Base-by-base conservation (phyloP, 1,140 invertebrate genomes). In the Brachionus paranguensis region DNA sequence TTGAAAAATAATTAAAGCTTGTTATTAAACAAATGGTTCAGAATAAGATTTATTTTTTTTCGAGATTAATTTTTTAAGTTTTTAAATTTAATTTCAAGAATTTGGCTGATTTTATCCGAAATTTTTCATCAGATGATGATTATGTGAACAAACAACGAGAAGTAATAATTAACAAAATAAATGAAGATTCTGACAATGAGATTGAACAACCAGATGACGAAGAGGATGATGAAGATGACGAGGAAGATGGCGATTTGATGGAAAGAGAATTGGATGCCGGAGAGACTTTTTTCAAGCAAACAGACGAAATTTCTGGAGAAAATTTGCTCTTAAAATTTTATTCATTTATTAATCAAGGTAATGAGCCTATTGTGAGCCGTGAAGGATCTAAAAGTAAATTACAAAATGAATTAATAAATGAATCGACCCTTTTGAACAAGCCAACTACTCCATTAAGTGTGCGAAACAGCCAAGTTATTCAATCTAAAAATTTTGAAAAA, bases 141-240 rank as follows among this genome's bases (percentile, higher is more conserved):
- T 50, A 84, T 12, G 53, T 84, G 7, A 84, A 84, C 17, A 70
- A 70, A 17, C 81, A 84, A 43, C 7, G 60, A 20, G 60, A 84
- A 70, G 43, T 84, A 7, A 64, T 81, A 11, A 81, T 81, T 1
- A 81, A 68, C 43, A 84, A 84, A 55, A 70, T 84, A 84, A 72
- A 84, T 50, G 53, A 84, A n/a, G 53, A 84, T 20, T 45, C 55
- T 64, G 27, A 17, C 45, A 60, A 17, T 29, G 45, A 47, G 14
- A 29, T n/a, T 10, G 81, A 84, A 7, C 37, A 70, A 3, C 11
- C 45, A 50, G 64, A 84, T 14, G 68, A 84, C 20, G 81, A 72
- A 70, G 81, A 84, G 45, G 81, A 84, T 3, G 81, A 84, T 53
- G 81, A 84, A 70, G 81, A 84, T 55, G 81, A 84, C n/a, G 81